Conservation (phyloP, 2,888 invertebrate species). For the Tetropium fuscum region DNA sequence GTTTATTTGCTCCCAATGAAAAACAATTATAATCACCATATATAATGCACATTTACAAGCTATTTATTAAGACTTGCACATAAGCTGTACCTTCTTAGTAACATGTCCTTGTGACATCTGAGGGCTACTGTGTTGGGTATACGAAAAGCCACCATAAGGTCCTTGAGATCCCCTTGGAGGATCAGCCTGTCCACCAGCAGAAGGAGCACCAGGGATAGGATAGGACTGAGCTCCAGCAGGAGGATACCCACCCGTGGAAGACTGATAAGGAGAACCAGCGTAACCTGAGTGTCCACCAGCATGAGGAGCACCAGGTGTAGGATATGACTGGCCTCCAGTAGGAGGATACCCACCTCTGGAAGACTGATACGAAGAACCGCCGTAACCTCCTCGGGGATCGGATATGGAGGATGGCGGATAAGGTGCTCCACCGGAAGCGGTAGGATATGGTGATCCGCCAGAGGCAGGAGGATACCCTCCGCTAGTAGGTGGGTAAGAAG, state of each 20-base stretch:
- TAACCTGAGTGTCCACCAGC: too few relatives aligned
- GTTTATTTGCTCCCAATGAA: too few relatives aligned
- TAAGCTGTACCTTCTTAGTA: slow-evolving; percentile 42
- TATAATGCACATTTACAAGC: background rate
- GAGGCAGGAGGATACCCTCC: slow-evolving; percentile 56
- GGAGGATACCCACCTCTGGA: slow-evolving; percentile 30
- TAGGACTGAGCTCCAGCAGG: slow-evolving; percentile 38
- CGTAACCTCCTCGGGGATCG: slow-evolving; percentile 33
- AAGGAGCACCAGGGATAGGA: slow-evolving; percentile 62
- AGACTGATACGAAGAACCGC: slow-evolving; percentile 31
- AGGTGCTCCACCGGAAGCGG: slow-evolving; percentile 34
- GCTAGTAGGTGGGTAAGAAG: slow-evolving; percentile 49
- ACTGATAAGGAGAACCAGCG: too few relatives aligned
- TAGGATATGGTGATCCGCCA: slow-evolving; percentile 35
- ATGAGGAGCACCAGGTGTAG: too few relatives aligned
- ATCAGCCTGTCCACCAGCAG: slow-evolving; percentile 38
- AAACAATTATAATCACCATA: too few relatives aligned
- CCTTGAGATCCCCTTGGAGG: slow-evolving; percentile 39
- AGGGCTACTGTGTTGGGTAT: slow-evolving; percentile 36
- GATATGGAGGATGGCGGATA: slow-evolving; percentile 38
- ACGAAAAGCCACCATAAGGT: slow-evolving; percentile 49
- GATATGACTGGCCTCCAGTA: slow-evolving; percentile 24
- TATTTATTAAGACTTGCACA: slow-evolving; percentile 12
- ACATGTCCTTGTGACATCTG: slow-evolving; percentile 31
- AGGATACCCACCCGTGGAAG: slow-evolving; percentile 3